Percentiles rank a stretch among this genome's conserved stretches.
These are phyloP conservation scores for Zonotrichia leucophrys DNA, from an alignment of 2,113 vertebrate species.

Conservation along the genomic window DNA sequence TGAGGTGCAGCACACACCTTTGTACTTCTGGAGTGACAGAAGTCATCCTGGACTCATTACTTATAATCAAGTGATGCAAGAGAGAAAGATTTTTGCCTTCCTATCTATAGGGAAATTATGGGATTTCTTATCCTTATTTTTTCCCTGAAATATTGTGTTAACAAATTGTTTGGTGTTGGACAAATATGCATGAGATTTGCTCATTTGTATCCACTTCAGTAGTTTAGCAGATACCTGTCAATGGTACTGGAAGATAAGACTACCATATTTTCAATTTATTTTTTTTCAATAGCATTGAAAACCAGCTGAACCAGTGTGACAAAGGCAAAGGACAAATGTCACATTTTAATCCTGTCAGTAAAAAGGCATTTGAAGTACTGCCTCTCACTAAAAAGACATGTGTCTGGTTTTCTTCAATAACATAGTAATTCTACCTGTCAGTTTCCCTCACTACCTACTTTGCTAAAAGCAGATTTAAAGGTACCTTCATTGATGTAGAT, in stretches of 20 bases:
- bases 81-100: neutral
- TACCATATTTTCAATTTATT: fast-evolving
- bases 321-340: neutral
- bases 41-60: neutral
- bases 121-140: neutral
- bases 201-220: neutral
- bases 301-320: neutral
- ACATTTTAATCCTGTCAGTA: neutral
- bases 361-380: neutral
- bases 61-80: neutral
- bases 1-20: neutral
- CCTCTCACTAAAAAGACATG: neutral
- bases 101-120: neutral
- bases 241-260: fast-evolving
- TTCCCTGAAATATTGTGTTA: neutral
- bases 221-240: neutral
- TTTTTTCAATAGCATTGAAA: neutral
- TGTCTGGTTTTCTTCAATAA: neutral
- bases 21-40: neutral
- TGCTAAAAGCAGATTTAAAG: neutral
- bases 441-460: neutral
- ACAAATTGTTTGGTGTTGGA: neutral
- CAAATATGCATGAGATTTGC: neutral
- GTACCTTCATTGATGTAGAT: neutral
- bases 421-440: neutral